Conservation (phyloP, 2,888 invertebrate species). For the Ichneumoninae sp. region DNA sequence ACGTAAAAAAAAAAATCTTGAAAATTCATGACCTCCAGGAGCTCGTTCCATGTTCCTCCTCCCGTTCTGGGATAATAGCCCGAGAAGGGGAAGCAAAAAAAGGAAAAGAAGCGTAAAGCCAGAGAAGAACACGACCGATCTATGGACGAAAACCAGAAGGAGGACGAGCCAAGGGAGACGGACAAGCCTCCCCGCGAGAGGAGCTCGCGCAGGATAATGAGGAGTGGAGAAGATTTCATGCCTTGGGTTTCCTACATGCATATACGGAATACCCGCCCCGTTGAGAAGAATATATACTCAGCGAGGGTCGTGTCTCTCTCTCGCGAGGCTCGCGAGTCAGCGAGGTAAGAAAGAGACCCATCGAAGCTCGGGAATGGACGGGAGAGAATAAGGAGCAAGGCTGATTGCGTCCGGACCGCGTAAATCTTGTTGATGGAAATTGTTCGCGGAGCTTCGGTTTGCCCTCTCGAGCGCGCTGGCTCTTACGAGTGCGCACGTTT, state of each 20-base stretch:
- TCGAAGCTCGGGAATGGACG: conserved; percentile 18
- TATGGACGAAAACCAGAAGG: conserved; percentile 56
- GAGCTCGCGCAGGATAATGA: conserved; percentile 58
- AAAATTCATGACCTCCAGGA: too few relatives aligned
- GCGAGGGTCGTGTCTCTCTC: background rate
- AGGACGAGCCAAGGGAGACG: conserved; percentile 45
- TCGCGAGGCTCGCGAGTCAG: conserved; percentile 40
- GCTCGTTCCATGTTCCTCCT: conserved; percentile 26
- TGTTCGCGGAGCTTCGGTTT: conserved; percentile 80
- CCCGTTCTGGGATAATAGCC: background rate
- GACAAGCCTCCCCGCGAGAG: conserved; percentile 14
- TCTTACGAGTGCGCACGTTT: conserved; percentile 69
- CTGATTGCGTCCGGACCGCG: conserved; percentile 81
- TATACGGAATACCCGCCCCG: conserved; percentile 5
- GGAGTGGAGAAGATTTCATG: conserved; percentile 63
- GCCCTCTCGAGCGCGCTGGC: conserved; percentile 1
- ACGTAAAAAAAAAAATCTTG: too few relatives aligned
- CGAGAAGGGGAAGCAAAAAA: conserved; percentile 16
- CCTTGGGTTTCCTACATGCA: conserved; percentile 45
- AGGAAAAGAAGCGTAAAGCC: conserved; percentile 31
- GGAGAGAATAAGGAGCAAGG: conserved; percentile 66
- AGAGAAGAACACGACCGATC: conserved; percentile 16
- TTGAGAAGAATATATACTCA: conserved; percentile 45
- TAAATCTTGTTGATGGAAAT: conserved; percentile 83
- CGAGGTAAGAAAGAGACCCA: conserved; percentile 22